Evolutionary conservation across 2,113 vertebrate genomes (phyloP).

Genomic region (Daphoenositta chrysoptera): DNA sequence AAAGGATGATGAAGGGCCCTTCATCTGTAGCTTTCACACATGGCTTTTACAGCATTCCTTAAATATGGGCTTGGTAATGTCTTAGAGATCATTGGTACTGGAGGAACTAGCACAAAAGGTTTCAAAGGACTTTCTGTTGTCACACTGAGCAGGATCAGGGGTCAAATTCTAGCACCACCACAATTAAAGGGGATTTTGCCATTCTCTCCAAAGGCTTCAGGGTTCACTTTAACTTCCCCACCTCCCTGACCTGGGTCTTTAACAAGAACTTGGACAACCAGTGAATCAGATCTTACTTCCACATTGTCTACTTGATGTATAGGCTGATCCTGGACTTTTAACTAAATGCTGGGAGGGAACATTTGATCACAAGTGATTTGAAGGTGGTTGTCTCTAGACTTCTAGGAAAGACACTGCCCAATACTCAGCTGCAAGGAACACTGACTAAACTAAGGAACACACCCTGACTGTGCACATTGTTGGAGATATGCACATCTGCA

Average conservation of each 20-base stretch:
- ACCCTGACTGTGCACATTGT: not conserved
- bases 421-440: not conserved
- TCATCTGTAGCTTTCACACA: not conserved
- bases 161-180: not conserved
- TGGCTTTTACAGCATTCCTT: not conserved
- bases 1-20: not conserved
- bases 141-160: not conserved
- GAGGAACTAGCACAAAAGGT: not conserved
- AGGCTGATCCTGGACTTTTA: not conserved
- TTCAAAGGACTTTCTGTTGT: not conserved
- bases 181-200: not conserved
- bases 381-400: not conserved
- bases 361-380: not conserved
- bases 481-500: not conserved
- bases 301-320: not conserved
- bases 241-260: not conserved
- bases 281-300: not conserved
- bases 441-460: not conserved
- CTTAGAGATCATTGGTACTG: not conserved
- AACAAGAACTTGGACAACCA: not conserved
- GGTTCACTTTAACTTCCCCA: not conserved
- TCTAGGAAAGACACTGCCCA: not conserved
- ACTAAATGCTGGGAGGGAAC: not conserved
- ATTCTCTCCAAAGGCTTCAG: not conserved
- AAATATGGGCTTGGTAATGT: not conserved